phyloP scores from a whole-genome alignment of 2,113 vertebrate species.

The Aix galericulata region DNA sequence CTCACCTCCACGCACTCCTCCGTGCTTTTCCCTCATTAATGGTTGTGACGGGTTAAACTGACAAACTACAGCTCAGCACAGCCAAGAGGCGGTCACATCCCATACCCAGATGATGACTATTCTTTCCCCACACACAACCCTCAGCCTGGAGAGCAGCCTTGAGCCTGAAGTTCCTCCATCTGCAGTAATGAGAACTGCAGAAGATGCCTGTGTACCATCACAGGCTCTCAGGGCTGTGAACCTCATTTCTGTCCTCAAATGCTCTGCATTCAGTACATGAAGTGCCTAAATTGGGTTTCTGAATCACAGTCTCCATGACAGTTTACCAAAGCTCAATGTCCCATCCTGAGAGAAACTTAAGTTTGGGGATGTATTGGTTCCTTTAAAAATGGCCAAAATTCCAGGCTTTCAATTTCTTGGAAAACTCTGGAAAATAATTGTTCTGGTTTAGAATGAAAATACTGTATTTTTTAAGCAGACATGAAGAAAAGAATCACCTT shows the following conservation, averaged over 20 bases:
- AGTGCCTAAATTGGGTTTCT: background rate
- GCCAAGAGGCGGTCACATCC: background rate
- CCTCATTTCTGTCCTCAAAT: background rate
- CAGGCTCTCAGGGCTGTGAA: background rate
- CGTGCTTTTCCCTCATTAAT: background rate
- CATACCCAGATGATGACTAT: background rate
- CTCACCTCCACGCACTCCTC: background rate
- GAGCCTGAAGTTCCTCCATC: background rate
- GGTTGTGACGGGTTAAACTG: background rate
- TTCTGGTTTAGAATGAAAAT: background rate
- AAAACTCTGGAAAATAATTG: background rate
- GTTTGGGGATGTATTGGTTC: background rate
- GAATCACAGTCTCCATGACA: background rate
- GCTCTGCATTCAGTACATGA: background rate
- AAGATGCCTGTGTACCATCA: background rate
- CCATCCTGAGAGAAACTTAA: background rate
- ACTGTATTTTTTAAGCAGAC: background rate
- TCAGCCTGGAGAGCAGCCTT: rapidly evolving
- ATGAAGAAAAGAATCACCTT: background rate
- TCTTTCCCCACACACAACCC: background rate
- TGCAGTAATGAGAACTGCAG: background rate
- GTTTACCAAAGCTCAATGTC: background rate
- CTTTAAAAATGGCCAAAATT: background rate
- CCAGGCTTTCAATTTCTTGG: background rate
- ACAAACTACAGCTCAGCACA: background rate